phyloP scores from a whole-genome alignment of 2,888 invertebrate species.

The Lagria hirta region DNA sequence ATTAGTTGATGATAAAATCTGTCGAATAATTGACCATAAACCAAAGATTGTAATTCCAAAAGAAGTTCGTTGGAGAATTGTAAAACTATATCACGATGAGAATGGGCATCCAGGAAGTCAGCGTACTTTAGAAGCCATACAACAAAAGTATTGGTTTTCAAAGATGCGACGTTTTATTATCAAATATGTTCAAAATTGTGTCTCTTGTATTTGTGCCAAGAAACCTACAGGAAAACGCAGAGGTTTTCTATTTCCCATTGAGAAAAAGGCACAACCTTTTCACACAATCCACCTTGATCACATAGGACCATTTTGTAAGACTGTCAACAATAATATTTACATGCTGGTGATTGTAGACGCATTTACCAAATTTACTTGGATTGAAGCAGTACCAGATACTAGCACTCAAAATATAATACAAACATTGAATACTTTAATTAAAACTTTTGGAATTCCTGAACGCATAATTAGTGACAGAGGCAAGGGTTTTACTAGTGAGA shows the following conservation, averaged over 20 bases:
- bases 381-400: conserved; percentile 15
- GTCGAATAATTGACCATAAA: too few species aligned
- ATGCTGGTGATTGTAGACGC: conserved; percentile 23
- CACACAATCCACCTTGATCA: conserved; percentile 23
- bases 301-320: conserved; percentile 13
- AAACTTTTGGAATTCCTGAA: conserved; percentile 17
- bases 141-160: conserved; percentile 25
- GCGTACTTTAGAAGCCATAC: conserved; percentile 17
- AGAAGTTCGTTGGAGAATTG: conserved; percentile 22
- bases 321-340: conserved; percentile 8
- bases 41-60: conserved; percentile 22
- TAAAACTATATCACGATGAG: conserved; percentile 26
- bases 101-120: conserved; percentile 24
- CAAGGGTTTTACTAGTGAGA: conserved; percentile 25
- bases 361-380: conserved; percentile 25
- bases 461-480: conserved; percentile 19
- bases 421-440: too few species aligned
- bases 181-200: conserved; percentile 19
- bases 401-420: conserved; percentile 10
- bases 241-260: conserved; percentile 5
- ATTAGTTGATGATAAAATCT: too few species aligned
- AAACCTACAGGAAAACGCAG: conserved; percentile 1
- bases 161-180: conserved; percentile 24
- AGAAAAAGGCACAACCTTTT: conserved; percentile 1
- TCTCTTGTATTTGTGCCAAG: conserved; percentile 1